Evolutionary conservation across 2,113 vertebrate species (phyloP).

Genomic region (Neomonachus schauinslandi): DNA sequence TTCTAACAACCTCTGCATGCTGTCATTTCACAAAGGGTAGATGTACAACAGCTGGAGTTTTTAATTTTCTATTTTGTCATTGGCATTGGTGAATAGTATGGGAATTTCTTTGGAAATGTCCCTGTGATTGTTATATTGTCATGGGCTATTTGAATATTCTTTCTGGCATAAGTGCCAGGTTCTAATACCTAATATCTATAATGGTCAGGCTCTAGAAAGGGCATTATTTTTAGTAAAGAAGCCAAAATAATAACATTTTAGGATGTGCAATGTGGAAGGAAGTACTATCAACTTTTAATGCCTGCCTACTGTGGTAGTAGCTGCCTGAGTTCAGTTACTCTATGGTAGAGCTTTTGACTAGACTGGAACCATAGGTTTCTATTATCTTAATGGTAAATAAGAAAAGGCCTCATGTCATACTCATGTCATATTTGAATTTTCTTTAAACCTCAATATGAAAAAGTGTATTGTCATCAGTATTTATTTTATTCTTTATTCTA

Average conservation of each 20-base stretch:
- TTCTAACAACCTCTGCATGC: neutral
- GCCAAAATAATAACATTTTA: slow-evolving; percentile 25
- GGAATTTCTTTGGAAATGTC: neutral
- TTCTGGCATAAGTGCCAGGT: neutral
- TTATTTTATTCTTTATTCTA: neutral
- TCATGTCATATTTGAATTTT: neutral
- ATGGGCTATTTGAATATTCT: neutral
- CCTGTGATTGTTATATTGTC: neutral
- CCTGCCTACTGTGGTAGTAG: neutral
- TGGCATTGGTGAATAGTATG: neutral
- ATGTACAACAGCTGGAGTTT: neutral
- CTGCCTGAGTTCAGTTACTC: neutral
- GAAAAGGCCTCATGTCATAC: neutral
- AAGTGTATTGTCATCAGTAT: neutral
- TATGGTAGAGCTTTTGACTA: neutral
- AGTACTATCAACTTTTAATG: neutral
- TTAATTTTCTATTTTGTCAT: neutral
- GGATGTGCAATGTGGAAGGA: neutral
- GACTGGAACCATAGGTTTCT: neutral
- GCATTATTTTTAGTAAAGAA: neutral
- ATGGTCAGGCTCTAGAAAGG: neutral
- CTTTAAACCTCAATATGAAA: neutral
- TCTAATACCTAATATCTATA: neutral
- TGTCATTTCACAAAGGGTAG: neutral
- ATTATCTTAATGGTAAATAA: neutral